Base-by-base conservation (phyloP, 2,797 vertebrate genomes). In the Pelodytes ibericus region DNA sequence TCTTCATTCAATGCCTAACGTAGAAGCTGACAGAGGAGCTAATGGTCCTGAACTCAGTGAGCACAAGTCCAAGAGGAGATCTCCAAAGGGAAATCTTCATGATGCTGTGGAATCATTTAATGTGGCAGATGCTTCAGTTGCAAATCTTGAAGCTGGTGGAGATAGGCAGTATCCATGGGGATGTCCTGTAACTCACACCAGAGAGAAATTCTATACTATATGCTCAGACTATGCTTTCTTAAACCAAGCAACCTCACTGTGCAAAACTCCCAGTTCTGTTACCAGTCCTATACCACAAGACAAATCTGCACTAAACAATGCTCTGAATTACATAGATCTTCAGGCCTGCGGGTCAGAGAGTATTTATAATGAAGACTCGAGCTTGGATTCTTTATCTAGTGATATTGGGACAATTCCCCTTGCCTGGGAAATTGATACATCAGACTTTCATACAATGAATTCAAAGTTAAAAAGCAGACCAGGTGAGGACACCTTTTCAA, bases 171-270 rank as follows among this genome's bases (percentile, higher is more conserved):
- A 96, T 80, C 95, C 95, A 0, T 95, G 96, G 94, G 94, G 94
- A 79, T 98, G 96, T 84, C 98, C 96, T 1, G 98, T 98, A 86
- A 98, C 96, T 16, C 96, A 98, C 72, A 96, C 97, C 66, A 84
- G 92, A n/a, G 97, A 99, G 88, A 98, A 96, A 85, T 96, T 99
- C 89, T 99, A 99, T 89, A 98, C 97, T 0, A 95, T 99, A 81
- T 99, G 98, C 84, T 98, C 98, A 0, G 98, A 99, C 84, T 98
- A 96, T 76, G 97, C 97, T n/a, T 93, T 98, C 64, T 93, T 99
- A 82, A 98, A 99, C 88, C 95, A 93, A 88, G 98, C 95, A 2
- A 91, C 94, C 11, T 93, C 94, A 10, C 87, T 95, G 81, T 94
- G 91, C 87, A 90, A 92, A 74, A 91, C 94, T 44, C 81, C 94